Conservation (phyloP, 2,797 vertebrate genomes). For the Tragopan temminckii region DNA sequence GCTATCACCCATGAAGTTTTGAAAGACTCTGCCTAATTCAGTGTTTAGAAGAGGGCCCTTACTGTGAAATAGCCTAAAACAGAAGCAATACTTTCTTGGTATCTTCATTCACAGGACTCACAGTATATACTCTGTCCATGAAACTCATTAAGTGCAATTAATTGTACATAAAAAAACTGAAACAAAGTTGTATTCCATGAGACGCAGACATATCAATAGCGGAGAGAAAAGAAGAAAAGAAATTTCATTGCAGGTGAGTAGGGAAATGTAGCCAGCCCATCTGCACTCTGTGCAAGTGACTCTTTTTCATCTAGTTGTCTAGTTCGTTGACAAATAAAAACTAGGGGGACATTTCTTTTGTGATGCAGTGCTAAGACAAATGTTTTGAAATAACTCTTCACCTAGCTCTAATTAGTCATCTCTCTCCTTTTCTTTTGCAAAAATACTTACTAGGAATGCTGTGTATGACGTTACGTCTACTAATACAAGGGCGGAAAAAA, state of each 20-base stretch:
- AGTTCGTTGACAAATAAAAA: slow-evolving; percentile 6
- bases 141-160: not conserved
- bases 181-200: not conserved
- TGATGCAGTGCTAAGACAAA: not conserved
- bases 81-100: not conserved
- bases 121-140: not conserved
- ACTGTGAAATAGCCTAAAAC: slow-evolving; percentile 1
- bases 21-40: slow-evolving; percentile 34
- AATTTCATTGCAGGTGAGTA: not conserved
- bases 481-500: not conserved
- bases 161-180: not conserved
- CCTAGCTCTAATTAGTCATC: not conserved
- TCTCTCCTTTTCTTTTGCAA: not conserved
- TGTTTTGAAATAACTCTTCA: not conserved
- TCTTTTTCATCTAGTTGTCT: not conserved
- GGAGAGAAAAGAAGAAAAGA: not conserved
- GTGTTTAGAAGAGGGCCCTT: not conserved
- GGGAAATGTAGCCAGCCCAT: not conserved
- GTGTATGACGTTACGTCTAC: not conserved
- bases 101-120: not conserved
- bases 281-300: rapidly evolving
- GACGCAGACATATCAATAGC: not conserved
- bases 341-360: not conserved
- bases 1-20: slow-evolving; percentile 62
- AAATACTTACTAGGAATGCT: not conserved